Percentiles rank a stretch among this genome's conserved stretches.
phyloP scores from a whole-genome alignment of 2,888 invertebrate species.

The Eledone cirrhosa region DNA sequence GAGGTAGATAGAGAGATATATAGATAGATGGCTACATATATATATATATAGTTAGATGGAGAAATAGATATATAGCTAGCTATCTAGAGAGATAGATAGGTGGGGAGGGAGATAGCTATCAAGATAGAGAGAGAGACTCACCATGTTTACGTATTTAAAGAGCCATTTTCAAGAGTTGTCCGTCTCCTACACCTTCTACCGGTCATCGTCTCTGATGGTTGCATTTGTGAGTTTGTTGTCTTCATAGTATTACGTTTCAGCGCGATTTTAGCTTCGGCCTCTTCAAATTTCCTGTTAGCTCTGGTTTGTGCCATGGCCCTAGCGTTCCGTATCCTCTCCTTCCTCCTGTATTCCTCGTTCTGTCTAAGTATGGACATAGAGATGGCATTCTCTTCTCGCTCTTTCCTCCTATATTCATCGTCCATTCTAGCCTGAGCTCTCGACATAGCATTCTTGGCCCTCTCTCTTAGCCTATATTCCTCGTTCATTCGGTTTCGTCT shows the following conservation, averaged over 20 bases:
- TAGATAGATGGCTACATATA: too few relatives aligned
- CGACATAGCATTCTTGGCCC: background rate
- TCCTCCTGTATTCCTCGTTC: background rate
- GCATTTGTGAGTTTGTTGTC: background rate
- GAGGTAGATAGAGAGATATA: too few relatives aligned
- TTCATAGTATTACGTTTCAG: background rate
- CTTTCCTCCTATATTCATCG: background rate
- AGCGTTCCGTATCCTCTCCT: background rate
- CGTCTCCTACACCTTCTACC: background rate
- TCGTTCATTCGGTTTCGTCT: background rate
- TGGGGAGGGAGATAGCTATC: too few relatives aligned
- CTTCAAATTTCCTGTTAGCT: background rate
- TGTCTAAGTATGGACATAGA: constrained; percentile 2
- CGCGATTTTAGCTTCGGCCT: background rate
- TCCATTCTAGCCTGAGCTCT: background rate
- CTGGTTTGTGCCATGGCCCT: background rate
- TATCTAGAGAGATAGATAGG: too few relatives aligned
- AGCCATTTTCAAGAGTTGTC: background rate
- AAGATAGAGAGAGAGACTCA: background rate
- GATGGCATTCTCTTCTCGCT: background rate
- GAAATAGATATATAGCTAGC: too few relatives aligned
- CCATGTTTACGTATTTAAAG: background rate
- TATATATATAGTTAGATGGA: too few relatives aligned
- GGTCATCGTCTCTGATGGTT: background rate
- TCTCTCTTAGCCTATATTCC: background rate